phyloP scores from a whole-genome alignment of 2,888 invertebrate genomes.

The Himalopsyche tibetana region DNA sequence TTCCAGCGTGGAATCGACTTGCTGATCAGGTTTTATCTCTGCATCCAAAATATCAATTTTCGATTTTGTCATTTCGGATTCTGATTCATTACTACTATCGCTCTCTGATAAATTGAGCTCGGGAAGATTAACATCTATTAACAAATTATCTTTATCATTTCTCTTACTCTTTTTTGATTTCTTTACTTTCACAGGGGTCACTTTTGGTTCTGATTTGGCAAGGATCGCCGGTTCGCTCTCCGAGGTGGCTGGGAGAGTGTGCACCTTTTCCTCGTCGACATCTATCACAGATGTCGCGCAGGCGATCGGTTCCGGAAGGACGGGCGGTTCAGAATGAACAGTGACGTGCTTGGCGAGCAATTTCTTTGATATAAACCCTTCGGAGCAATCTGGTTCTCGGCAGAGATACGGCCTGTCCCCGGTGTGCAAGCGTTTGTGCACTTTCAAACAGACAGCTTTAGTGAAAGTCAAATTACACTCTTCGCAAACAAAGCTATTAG shows the following conservation, averaged over 20 bases:
- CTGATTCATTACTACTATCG: conserved; percentile 84
- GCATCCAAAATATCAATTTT: conserved; percentile 47
- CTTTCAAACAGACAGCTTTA: conserved; percentile 87
- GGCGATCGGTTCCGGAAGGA: conserved; percentile 58
- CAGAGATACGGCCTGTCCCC: conserved; percentile 85
- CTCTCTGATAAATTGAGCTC: conserved; percentile 91
- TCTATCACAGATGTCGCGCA: conserved; percentile 61
- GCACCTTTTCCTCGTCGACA: conserved; percentile 63
- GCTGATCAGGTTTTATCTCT: conserved; percentile 39
- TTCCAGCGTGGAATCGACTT: conserved; percentile 68
- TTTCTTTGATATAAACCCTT: conserved; percentile 89
- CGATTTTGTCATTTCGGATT: conserved; percentile 61
- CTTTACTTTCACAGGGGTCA: conserved; percentile 64
- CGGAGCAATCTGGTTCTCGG: conserved; percentile 82
- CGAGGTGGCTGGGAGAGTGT: conserved; percentile 59
- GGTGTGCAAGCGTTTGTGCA: conserved; percentile 88
- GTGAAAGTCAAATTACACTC: conserved; percentile 87
- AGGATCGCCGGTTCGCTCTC: conserved; percentile 65
- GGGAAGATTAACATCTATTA: conserved; percentile 81
- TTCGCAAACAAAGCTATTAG: conserved; percentile 86
- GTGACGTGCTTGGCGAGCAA: conserved; percentile 84
- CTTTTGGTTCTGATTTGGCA: conserved; percentile 60
- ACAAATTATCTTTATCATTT: conserved; percentile 73
- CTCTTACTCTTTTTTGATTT: conserved; percentile 73
- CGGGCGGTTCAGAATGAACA: conserved; percentile 76